Evolutionary conservation across 1,140 invertebrate species (phyloP).

Genomic region (Polypedilum pembai): DNA sequence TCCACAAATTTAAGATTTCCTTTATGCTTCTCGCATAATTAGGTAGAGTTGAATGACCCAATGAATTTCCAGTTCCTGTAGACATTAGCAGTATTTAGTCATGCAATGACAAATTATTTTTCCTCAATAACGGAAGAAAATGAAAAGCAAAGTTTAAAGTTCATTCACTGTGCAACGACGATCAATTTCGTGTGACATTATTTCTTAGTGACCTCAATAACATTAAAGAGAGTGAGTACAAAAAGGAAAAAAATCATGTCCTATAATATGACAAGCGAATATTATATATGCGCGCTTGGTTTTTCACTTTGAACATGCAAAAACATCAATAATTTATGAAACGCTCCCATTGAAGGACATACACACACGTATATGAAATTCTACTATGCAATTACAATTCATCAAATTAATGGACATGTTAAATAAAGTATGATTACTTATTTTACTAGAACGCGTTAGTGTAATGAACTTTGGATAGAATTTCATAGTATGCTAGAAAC

Average conservation of each 20-base stretch:
- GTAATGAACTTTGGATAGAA: neutral
- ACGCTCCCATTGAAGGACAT: neutral
- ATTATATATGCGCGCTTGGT: no score
- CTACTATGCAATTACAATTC: neutral
- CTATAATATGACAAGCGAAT: no score
- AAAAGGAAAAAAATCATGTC: no score
- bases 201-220: constrained; percentile 6
- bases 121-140: neutral
- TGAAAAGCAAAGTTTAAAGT: constrained; percentile 7
- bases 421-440: neutral
- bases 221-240: neutral
- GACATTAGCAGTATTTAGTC: neutral
- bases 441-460: neutral
- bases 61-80: neutral
- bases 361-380: neutral
- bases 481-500: no score
- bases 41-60: neutral
- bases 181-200: neutral
- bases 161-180: neutral
- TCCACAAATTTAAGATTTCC: neutral
- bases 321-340: constrained; percentile 7
- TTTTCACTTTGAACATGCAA: neutral
- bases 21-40: neutral
- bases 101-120: neutral
- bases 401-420: neutral